Base-by-base conservation (phyloP, 92 coral and sea anemone genomes). In the Parazoanthus atlanticus region DNA sequence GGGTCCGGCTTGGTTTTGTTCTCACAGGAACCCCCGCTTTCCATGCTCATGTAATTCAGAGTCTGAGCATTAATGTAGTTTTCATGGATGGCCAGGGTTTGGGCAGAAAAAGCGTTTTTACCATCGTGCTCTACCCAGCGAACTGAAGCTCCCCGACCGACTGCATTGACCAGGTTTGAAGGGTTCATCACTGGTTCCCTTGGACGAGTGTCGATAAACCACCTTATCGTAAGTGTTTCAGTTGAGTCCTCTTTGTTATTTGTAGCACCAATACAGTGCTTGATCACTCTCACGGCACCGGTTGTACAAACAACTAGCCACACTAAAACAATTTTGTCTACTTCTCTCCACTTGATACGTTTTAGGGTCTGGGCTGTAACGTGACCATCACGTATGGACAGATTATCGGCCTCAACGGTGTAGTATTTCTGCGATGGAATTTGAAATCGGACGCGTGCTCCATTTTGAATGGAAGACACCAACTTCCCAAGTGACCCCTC, bases 281-380 rank as follows among this genome's bases (percentile, higher is more conserved):
- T 81, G 0, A 91, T 90, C 19, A 82, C 89, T 12, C 89, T 91
- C 34, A 84, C 91, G 0, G 89, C 90, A 36, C 96, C 96, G 25
- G 96, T 92, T 6, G 93, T 94, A 47, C 92, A 92, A 65, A 91
- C 94, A 94, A 94, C 90, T 82, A 89, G 58, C 96, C 96, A 94
- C 17, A 28, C 88, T 94, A 94, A 92, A 76, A 90, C 88, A 38
- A 91, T 94, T 64, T 93, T 78, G 49, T 74, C 86, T 80, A 78
- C 47, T 5, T 79, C 61, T 12, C 73, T 80, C 85, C 84, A 89
- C 85, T 91, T 92, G 81, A 93, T 90, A 46, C 91, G 91, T 49
- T 93, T 93, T 26, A 93, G 67, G 17, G 91, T 92, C 78, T 93
- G 94, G 5, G 96, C 96, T 40, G 94, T 92, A 87, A 92, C 96